Evolutionary conservation across 2,888 invertebrate genomes (phyloP).

Genomic region (Pyrochroa serraticornis): DNA sequence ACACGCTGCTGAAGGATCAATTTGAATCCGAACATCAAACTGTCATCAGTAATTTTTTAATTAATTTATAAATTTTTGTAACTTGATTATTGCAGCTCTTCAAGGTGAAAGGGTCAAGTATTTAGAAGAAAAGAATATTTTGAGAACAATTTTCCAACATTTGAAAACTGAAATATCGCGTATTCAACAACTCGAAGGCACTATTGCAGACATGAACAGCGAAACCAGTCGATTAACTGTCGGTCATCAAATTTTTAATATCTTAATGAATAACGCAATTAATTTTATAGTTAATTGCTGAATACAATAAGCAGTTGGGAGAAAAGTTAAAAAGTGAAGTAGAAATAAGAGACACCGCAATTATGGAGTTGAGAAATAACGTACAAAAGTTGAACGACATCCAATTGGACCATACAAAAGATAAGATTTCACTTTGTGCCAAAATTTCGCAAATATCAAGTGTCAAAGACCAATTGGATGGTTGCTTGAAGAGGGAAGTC

Average conservation of each 20-base stretch:
- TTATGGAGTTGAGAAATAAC: slow-evolving; percentile 46
- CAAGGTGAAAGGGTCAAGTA: slow-evolving; percentile 50
- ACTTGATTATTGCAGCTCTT: slow-evolving; percentile 38
- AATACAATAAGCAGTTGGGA: slow-evolving; percentile 53
- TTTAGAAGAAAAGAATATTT: slow-evolving; percentile 50
- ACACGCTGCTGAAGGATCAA: slow-evolving; percentile 42
- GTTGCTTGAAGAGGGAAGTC: slow-evolving; percentile 46
- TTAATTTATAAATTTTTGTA: background rate
- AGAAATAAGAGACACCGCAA: slow-evolving; percentile 47
- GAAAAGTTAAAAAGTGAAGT: slow-evolving; percentile 51
- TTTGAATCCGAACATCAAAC: slow-evolving; percentile 46
- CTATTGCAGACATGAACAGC: slow-evolving; percentile 46
- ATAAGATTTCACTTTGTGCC: slow-evolving; percentile 51
- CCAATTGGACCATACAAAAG: slow-evolving; percentile 49
- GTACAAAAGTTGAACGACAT: slow-evolving; percentile 49
- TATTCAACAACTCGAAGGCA: slow-evolving; percentile 49
- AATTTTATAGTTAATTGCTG: slow-evolving; percentile 47
- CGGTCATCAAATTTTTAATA: slow-evolving; percentile 21
- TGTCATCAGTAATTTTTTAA: slow-evolving; percentile 36
- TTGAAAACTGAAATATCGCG: slow-evolving; percentile 48
- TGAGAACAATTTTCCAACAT: slow-evolving; percentile 51
- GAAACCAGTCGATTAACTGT: slow-evolving; percentile 53
- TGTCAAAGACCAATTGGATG: slow-evolving; percentile 48
- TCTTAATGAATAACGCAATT: too few species aligned
- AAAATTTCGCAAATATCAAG: slow-evolving; percentile 51